Conservation (phyloP, 1,140 invertebrate genomes). For the Brachionus plicatilis region DNA sequence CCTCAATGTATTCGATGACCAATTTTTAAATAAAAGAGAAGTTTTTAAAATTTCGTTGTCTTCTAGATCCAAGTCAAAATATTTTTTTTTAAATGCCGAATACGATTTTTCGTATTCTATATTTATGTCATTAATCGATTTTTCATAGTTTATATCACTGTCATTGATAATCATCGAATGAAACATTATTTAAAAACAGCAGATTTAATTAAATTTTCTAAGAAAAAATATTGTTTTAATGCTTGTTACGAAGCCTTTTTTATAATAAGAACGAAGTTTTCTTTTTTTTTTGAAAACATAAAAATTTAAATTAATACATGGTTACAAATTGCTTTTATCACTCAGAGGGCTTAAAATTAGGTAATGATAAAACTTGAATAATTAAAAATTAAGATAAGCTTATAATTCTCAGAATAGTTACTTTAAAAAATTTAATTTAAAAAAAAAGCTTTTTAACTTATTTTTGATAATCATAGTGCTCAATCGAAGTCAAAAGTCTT, state of each 20-base stretch:
- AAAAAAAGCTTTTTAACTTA: too few relatives aligned
- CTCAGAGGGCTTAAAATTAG: background rate
- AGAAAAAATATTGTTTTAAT: background rate
- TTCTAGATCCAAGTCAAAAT: background rate
- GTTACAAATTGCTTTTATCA: constrained; percentile 14
- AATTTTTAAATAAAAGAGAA: constrained; percentile 27
- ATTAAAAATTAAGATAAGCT: background rate
- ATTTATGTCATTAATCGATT: background rate
- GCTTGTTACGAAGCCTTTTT: background rate
- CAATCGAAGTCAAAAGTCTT: too few relatives aligned
- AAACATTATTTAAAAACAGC: background rate
- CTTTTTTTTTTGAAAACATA: background rate
- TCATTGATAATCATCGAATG: background rate
- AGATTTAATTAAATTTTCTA: background rate
- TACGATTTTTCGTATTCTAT: constrained; percentile 4
- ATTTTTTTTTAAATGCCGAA: background rate
- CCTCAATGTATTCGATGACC: background rate
- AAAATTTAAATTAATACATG: background rate
- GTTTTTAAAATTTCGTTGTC: constrained; percentile 21
- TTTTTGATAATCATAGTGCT: too few relatives aligned
- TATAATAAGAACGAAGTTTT: background rate
- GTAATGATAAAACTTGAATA: background rate
- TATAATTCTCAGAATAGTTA: too few relatives aligned
- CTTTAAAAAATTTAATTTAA: too few relatives aligned
- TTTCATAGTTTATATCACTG: background rate